Percentiles rank a stretch among this genome's conserved stretches.
Conservation (phyloP, 2,888 invertebrate genomes). For the Thalpophila matura region DNA sequence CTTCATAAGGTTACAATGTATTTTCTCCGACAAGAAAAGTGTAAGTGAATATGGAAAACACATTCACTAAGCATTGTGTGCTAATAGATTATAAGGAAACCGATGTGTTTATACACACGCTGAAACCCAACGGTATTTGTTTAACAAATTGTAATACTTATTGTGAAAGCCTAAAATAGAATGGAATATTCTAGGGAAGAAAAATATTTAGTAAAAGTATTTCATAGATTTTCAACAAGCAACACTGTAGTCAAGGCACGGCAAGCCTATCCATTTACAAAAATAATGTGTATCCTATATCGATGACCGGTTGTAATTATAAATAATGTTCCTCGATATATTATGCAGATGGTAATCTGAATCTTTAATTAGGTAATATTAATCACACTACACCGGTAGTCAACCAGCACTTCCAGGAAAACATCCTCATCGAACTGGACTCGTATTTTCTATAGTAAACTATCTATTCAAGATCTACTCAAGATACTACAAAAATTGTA, state of each 20-base stretch:
- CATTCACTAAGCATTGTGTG: constrained; percentile 41
- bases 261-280: not conserved
- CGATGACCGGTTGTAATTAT: constrained; percentile 3
- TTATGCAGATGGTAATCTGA: constrained; percentile 45
- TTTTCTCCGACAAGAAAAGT: constrained; percentile 21
- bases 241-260: not conserved
- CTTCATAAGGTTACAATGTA: not conserved
- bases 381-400: constrained; percentile 41
- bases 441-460: constrained; percentile 28
- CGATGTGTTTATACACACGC: not conserved
- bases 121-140: not conserved
- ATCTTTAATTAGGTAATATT: constrained; percentile 55
- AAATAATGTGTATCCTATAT: not conserved
- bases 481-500: not conserved
- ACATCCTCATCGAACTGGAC: constrained; percentile 27
- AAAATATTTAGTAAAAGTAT: not conserved
- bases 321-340: constrained; percentile 17
- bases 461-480: constrained; percentile 1
- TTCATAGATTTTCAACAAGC: not conserved
- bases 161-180: no score
- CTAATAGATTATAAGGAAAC: constrained; percentile 13
- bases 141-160: not conserved
- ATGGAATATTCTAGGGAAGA: not conserved
- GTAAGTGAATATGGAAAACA: constrained; percentile 41
- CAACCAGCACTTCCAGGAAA: constrained; percentile 29